phyloP scores from a whole-genome alignment of 2,888 invertebrate species.

The Bruchidius siliquastri region DNA sequence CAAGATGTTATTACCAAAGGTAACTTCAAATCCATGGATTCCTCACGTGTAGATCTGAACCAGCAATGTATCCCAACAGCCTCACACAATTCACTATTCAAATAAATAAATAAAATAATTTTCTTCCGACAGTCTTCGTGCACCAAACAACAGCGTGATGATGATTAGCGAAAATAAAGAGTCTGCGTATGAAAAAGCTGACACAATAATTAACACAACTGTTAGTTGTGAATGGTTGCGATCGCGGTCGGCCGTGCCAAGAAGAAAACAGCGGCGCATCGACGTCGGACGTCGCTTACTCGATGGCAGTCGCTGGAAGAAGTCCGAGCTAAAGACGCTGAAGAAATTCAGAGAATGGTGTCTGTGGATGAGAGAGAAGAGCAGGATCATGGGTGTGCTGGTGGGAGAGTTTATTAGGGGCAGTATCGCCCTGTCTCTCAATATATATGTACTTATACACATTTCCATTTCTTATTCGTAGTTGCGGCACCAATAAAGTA shows the following conservation, averaged over 20 bases:
- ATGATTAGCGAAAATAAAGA: not conserved
- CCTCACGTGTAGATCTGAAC: not conserved
- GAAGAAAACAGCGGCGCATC: not conserved
- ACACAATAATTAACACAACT: not conserved
- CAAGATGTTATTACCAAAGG: not conserved
- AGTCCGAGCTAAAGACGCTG: not conserved
- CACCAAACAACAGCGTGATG: not conserved
- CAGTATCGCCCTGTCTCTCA: not conserved
- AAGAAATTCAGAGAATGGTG: not conserved
- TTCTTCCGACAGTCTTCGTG: not conserved
- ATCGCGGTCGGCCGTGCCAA: not conserved
- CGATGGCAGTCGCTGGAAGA: not conserved
- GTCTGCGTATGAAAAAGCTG: not conserved
- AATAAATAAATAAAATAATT: not conserved
- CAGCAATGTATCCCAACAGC: not conserved
- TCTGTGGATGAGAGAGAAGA: not conserved
- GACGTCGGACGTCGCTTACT: not conserved
- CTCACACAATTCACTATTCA: not conserved
- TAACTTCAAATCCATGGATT: not conserved
- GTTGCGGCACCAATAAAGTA: no score
- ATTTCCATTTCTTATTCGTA: no score
- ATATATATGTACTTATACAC: no score
- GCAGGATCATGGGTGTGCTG: not conserved
- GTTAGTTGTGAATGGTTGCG: not conserved
- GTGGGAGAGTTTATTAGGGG: not conserved